A percentile compares a stretch with the other conserved stretches of the same genome.
Evolutionary conservation across 2,797 vertebrate genomes (phyloP).

Genomic region (Micrastur ruficollis): DNA sequence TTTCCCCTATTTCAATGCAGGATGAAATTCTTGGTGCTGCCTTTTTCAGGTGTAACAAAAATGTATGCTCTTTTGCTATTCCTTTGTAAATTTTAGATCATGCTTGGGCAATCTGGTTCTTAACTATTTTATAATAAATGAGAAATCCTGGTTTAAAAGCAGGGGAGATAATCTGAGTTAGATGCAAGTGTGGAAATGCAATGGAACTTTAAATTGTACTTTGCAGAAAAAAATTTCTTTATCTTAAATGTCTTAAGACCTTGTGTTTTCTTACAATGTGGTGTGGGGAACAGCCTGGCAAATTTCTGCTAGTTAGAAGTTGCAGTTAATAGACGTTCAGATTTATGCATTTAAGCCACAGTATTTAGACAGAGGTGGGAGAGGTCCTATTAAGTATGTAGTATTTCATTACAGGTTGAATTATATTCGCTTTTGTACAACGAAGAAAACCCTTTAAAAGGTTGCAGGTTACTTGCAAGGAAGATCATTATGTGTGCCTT

Average conservation of each 20-base stretch:
- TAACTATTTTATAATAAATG: not conserved
- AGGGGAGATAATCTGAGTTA: not conserved
- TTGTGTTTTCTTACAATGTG: not conserved
- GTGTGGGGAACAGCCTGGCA: not conserved
- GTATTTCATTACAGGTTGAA: not conserved
- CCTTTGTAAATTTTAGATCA: not conserved
- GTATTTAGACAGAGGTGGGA: not conserved
- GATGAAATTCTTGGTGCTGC: not conserved
- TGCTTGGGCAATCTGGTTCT: not conserved
- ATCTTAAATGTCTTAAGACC: not conserved
- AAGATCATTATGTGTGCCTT: not conserved
- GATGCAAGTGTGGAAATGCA: not conserved
- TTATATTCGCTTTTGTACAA: not conserved
- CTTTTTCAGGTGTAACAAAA: not conserved
- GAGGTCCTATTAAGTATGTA: not conserved
- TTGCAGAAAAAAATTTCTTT: not conserved
- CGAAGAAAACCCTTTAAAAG: not conserved
- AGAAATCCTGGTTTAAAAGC: not conserved
- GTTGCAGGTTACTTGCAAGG: not conserved
- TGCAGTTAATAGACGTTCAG: not conserved
- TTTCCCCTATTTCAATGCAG: accelerated
- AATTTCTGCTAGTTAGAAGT: not conserved
- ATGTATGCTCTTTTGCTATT: not conserved
- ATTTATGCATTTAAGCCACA: not conserved
- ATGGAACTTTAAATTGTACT: not conserved